Conservation (phyloP, 2,888 invertebrate genomes). For the Malachius bipustulatus region DNA sequence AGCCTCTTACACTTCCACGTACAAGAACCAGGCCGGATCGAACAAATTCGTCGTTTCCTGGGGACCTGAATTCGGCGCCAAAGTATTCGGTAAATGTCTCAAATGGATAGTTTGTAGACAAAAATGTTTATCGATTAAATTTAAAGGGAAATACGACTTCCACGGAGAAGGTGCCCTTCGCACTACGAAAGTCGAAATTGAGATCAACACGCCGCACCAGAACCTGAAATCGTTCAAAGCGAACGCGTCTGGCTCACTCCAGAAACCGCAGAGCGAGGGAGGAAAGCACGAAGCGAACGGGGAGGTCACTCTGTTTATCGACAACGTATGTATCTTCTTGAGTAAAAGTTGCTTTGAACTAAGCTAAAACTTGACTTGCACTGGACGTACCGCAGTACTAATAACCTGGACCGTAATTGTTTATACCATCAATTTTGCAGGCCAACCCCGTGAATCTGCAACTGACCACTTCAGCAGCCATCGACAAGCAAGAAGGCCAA, state of each 20-base stretch:
- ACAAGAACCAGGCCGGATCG: slow-evolving; percentile 16
- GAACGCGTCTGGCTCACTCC: slow-evolving; percentile 31
- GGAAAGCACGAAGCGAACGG: slow-evolving; percentile 22
- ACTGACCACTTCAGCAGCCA: no score
- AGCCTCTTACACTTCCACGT: slow-evolving; percentile 22
- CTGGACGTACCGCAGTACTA: no score
- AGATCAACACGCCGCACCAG: slow-evolving; percentile 45
- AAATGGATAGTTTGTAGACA: no score
- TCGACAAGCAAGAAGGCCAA: no score
- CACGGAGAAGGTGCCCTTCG: slow-evolving; percentile 31
- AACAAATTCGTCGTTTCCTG: slow-evolving; percentile 21
- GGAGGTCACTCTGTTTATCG: slow-evolving; percentile 20
- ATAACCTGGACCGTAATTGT: no score
- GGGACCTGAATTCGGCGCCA: slow-evolving; percentile 29
- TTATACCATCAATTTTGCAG: no score
- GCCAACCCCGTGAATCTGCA: no score
- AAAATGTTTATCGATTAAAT: no score
- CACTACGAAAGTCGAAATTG: slow-evolving; percentile 38
- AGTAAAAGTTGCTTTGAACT: no score
- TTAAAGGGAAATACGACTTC: slow-evolving; percentile 36
- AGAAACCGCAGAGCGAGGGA: slow-evolving; percentile 24
- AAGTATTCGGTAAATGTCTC: slow-evolving; percentile 24
- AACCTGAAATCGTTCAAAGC: slow-evolving; percentile 46
- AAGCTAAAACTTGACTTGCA: no score
- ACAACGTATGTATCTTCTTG: no score